Conservation (phyloP, 1,140 invertebrate genomes). For the Pseudobourletiella spinata region DNA sequence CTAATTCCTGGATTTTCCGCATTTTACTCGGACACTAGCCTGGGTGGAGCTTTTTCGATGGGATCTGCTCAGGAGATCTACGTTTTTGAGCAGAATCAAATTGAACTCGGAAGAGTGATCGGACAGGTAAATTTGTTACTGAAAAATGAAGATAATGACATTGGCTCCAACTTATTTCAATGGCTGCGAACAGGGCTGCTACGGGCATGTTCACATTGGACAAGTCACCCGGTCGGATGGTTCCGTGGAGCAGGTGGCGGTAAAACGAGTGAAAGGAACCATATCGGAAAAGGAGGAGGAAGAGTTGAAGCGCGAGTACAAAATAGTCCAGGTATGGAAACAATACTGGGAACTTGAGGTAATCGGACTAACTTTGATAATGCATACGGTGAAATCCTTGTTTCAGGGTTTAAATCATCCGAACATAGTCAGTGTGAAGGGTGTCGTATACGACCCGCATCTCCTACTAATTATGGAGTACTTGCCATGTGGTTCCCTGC, state of each 20-base stretch:
- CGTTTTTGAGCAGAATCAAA: slow-evolving; percentile 34
- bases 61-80: slow-evolving; percentile 35
- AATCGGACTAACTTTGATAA: no score
- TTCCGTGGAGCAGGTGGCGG: slow-evolving; percentile 53
- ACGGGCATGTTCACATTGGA: slow-evolving; percentile 61
- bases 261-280: slow-evolving; percentile 46
- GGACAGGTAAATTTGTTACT: slow-evolving; percentile 44
- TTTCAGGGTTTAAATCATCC: slow-evolving; percentile 56
- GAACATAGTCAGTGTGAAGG: slow-evolving; percentile 79
- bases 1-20: slow-evolving; percentile 32
- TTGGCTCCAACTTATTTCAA: background rate
- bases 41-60: slow-evolving; percentile 25
- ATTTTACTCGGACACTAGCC: slow-evolving; percentile 25
- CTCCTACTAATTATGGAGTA: slow-evolving; percentile 81
- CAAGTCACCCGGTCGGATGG: slow-evolving; percentile 47
- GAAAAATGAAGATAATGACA: no score
- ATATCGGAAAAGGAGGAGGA: slow-evolving; percentile 17
- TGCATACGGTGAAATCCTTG: no score
- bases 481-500: slow-evolving; percentile 66
- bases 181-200: slow-evolving; percentile 50
- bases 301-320: slow-evolving; percentile 38
- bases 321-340: slow-evolving; percentile 58
- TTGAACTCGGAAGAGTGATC: slow-evolving; percentile 48
- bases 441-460: slow-evolving; percentile 64
- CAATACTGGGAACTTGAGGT: background rate